These are phyloP conservation scores for Nesidiocoris tenuis DNA, from an alignment of 2,888 invertebrate species.

Conservation along the genomic window DNA sequence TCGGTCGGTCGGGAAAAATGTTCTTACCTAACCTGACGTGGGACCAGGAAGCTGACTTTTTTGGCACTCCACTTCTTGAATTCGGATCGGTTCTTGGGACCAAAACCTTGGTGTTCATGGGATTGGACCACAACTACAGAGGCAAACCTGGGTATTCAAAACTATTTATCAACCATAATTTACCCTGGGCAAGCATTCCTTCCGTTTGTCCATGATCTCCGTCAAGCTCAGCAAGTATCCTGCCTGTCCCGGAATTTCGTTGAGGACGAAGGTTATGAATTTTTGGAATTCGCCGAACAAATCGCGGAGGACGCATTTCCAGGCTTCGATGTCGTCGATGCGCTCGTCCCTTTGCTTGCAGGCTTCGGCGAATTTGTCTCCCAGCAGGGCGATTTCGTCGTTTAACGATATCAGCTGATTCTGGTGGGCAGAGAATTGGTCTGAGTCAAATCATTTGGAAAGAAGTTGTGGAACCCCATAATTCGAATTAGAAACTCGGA, in stretches of 20 bases:
- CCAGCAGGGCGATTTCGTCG: constrained; percentile 5
- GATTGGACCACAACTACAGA: too few species aligned
- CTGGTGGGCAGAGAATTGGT: too few species aligned
- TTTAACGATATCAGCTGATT: constrained; percentile 10
- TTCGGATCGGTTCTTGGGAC: too few species aligned
- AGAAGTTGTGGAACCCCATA: too few species aligned
- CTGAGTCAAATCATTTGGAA: too few species aligned
- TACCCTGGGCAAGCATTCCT: constrained; percentile 46
- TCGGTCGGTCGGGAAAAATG: too few species aligned
- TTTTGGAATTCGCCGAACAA: constrained; percentile 57
- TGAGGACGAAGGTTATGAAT: constrained; percentile 57
- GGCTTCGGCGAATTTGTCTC: constrained; percentile 3
- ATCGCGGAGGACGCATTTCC: constrained; percentile 43
- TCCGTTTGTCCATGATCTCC: constrained; percentile 39
- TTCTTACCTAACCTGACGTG: too few species aligned
- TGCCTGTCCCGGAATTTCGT: constrained; percentile 57
- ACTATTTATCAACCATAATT: neutral
- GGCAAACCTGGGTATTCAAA: neutral
- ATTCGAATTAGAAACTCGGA: too few species aligned
- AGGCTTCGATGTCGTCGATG: constrained; percentile 29
- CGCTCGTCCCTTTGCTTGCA: constrained; percentile 20
- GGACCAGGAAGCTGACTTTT: too few species aligned
- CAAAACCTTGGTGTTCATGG: too few species aligned
- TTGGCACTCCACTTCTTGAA: too few species aligned
- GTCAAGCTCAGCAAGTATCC: constrained; percentile 55